phyloP scores from a whole-genome alignment of 2,888 invertebrate species.

The Lasioglossum zephyrum region DNA sequence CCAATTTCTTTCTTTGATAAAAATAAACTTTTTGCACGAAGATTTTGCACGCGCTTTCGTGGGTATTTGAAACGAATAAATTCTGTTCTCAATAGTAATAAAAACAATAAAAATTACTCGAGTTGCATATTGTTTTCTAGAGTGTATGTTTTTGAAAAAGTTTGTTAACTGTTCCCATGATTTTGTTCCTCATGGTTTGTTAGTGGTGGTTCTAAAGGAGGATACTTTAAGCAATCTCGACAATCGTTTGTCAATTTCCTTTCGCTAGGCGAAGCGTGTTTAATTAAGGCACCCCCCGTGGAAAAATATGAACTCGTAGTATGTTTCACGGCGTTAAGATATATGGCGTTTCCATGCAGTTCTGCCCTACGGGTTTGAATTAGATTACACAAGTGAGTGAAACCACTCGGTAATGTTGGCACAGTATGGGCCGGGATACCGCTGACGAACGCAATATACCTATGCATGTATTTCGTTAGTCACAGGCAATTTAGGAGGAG shows the following conservation, averaged over 20 bases:
- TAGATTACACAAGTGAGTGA: slow-evolving; percentile 32
- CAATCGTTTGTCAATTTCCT: background rate
- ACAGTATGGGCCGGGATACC: slow-evolving; percentile 10
- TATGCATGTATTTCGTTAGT: slow-evolving; percentile 6
- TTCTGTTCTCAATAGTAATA: no score
- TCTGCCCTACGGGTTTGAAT: slow-evolving; percentile 24
- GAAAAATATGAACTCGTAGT: slow-evolving; percentile 12
- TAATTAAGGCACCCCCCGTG: slow-evolving; percentile 15
- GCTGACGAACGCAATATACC: slow-evolving; percentile 26
- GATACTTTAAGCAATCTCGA: background rate
- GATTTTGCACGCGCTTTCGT: no score
- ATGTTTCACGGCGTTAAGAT: slow-evolving; percentile 2
- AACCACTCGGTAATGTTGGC: slow-evolving; percentile 28
- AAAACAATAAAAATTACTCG: no score
- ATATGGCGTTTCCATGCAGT: slow-evolving; percentile 22
- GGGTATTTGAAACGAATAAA: no score
- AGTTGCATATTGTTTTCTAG: no score
- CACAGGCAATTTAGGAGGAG: background rate
- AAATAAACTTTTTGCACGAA: no score
- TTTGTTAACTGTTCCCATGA: background rate
- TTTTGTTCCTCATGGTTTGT: no score
- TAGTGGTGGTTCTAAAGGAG: no score
- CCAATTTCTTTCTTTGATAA: no score
- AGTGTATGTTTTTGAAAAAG: background rate
- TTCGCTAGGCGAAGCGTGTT: background rate